Base-by-base conservation (phyloP, 2,113 vertebrate species). In the Sebastes fasciatus region DNA sequence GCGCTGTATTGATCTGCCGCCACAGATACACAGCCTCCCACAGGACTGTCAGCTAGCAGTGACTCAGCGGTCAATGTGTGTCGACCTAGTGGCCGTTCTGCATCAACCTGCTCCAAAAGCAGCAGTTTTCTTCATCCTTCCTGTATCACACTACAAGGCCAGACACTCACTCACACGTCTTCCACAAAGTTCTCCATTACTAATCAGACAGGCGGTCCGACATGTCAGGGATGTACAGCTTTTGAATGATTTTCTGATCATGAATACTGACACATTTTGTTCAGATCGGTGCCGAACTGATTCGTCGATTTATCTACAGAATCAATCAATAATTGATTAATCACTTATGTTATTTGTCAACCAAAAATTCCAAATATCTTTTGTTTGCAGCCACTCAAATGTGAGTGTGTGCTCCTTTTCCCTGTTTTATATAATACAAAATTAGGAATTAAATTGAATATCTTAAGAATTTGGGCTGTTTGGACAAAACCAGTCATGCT, bases 61-160 rank as follows among this genome's bases (percentile, higher is more conserved):
- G 90, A 92, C 73, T 91, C 90, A 89, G 90, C 80, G 46, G 80
- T 90, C 89, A 77, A 79, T 84, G 85, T 48, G 79, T 66, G 79
- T 74, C 49, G 34, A 87, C 83, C 79, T 70, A 42, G 64, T 74
- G 58, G 75, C 58, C 55, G 86, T 75, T 71, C 80, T 80, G 86
- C 86, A 91, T 77, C 52, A 85, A 87, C 84, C 82, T 74, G 73
- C 77, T 71, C 48, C 70, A 71, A 52, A 71, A 80, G 16, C 76
- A 55, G 72, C 43, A 19, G 57, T 54, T 49, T 60, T 84, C 63
- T 43, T 65, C 34, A 34, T 61, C 34, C 49, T 51, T 66, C 83
- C 79, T 52, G 86, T 86, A 89, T 92, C 87, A 79, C 83, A 74
- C 63, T 62, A 63, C 65, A 40, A 75, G 45, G 42, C 64, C 12